phyloP scores from a whole-genome alignment of 2,888 invertebrate species.

The Tetheella fluctuosa region DNA sequence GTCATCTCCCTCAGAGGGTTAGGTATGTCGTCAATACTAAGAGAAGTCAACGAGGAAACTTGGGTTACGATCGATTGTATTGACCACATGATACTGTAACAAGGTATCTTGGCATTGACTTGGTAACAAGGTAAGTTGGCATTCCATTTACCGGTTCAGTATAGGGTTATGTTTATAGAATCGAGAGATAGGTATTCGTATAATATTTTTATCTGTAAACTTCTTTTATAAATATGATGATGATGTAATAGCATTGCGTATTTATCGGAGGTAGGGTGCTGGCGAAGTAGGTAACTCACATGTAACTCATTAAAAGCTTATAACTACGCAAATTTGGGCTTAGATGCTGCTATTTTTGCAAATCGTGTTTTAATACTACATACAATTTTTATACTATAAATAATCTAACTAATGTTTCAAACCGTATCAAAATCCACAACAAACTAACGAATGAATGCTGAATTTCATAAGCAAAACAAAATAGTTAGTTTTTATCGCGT shows the following conservation, averaged over 20 bases:
- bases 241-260: too few species aligned
- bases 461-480: background rate
- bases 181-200: background rate
- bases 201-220: background rate
- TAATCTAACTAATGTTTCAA: too few species aligned
- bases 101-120: background rate
- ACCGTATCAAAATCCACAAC: background rate
- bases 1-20: conserved; percentile 65
- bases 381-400: too few species aligned
- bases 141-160: conserved; percentile 6
- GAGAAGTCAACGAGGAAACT: conserved; percentile 21
- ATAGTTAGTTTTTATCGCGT: background rate
- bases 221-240: background rate
- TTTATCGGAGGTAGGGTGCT: too few species aligned
- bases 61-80: background rate
- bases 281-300: too few species aligned
- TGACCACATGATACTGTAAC: background rate
- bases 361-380: too few species aligned
- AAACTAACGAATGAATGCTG: background rate
- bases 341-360: too few species aligned
- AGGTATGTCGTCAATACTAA: conserved; percentile 42
- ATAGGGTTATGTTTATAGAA: background rate
- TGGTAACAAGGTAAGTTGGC: conserved; percentile 19
- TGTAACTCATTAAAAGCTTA: background rate
- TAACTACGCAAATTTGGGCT: background rate